phyloP scores from a whole-genome alignment of 2,113 vertebrate species.

The Fukomys damarensis region DNA sequence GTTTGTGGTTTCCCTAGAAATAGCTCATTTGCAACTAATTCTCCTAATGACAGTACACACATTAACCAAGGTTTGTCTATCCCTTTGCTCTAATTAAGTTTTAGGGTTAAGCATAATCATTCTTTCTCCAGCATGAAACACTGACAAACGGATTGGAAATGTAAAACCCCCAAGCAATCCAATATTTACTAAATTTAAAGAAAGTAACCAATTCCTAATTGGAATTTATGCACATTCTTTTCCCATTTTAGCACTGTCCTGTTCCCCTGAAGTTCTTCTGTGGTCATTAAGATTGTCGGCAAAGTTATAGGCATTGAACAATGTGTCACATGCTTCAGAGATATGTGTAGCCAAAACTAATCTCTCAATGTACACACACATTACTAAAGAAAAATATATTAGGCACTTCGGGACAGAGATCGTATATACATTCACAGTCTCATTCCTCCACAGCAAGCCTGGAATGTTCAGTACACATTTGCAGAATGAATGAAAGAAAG shows the following conservation, averaged over 20 bases:
- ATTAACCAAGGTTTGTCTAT: constrained; percentile 57
- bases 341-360: constrained; percentile 53
- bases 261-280: constrained; percentile 60
- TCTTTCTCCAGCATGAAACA: constrained; percentile 51
- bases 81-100: constrained; percentile 66
- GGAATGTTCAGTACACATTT: constrained; percentile 26
- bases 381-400: constrained; percentile 49
- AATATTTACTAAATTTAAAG: constrained; percentile 71
- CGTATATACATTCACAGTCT: not conserved
- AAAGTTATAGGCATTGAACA: constrained; percentile 18
- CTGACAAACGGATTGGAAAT: constrained; percentile 30
- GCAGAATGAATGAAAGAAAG: constrained; percentile 45
- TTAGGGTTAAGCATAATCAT: constrained; percentile 60
- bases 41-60: not conserved
- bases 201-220: constrained; percentile 64
- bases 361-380: not conserved
- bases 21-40: constrained; percentile 31
- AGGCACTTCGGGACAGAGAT: not conserved
- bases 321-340: constrained; percentile 25
- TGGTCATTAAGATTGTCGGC: constrained; percentile 48
- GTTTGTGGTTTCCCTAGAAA: constrained; percentile 1
- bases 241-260: constrained; percentile 4
- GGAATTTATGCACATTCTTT: constrained; percentile 58
- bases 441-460: not conserved
- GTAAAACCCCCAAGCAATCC: constrained; percentile 64